Evolutionary conservation across 2,888 invertebrate genomes (phyloP), one percentile per base, ranked within the genome.

Genomic region (Tetragnatha montana): DNA sequence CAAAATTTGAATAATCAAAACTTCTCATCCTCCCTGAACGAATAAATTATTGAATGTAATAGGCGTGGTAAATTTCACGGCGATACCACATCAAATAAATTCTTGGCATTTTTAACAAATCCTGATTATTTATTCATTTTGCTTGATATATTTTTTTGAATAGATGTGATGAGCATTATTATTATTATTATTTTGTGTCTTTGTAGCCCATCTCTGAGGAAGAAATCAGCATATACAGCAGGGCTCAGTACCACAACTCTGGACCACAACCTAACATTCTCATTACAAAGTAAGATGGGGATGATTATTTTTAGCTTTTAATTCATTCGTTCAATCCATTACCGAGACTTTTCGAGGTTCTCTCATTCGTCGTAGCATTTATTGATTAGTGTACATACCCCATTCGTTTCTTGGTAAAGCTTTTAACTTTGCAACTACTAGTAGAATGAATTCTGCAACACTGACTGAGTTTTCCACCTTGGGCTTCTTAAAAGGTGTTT

Each of bases 181-280:
- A 35, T 10, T 8, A 6, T 60, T 35, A 2, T 17, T 60, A 60
- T 60, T 60, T 50, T 71, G 17, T 35, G 21, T 21, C 14, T 21
- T 51, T 75, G n/a, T 21, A 84, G 83, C 83, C 83, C 1, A 84
- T 84, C 6, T 49, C 75, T 8, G 83, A 84, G 47, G 83, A 84
- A 21, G 83, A 84, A 21, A 76, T 84, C 49, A 76, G 69, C 76
- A 84, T 84, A 50, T 84, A 84, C 68, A 84, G 76, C 83, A 68
- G 83, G 69, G 83, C 76, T 6, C 83, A 84, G 17, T 84, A 76
- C 47, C 76, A 76, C 21, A 84, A 75, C 76, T 76, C 35, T 84
- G 83, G 83, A 84, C 83, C 83, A 22, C 83, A 84, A 49, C 69
- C 83, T 8, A 75, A 76, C 47, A 84, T 84, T 47, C 83, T 84